These are phyloP conservation scores for Axea sp. DNA, from an alignment of 2,888 invertebrate species.

Conservation along the genomic window DNA sequence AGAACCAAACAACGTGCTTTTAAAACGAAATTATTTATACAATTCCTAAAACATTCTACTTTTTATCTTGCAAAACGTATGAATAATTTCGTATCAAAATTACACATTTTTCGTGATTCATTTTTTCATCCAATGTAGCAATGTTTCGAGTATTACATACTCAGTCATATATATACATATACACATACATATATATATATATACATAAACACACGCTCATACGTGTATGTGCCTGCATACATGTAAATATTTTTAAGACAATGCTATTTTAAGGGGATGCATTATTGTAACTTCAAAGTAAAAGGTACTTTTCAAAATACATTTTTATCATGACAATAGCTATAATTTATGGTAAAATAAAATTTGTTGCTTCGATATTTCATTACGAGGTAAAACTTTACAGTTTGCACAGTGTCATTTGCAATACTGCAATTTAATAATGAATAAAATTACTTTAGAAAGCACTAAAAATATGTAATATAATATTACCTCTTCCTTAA, in stretches of 20 bases:
- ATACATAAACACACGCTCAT: constrained; percentile 5
- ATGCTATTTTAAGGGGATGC: no score
- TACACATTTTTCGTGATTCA: neutral
- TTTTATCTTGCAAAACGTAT: constrained; percentile 4
- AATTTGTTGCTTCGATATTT: no score
- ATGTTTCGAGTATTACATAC: constrained; percentile 14
- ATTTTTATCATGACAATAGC: no score
- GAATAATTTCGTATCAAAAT: constrained; percentile 14
- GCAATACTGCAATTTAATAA: no score
- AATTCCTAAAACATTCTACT: constrained; percentile 10
- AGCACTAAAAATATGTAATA: no score
- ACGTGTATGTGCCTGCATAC: neutral
- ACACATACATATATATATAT: constrained; percentile 8
- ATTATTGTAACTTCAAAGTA: no score
- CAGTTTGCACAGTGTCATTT: no score
- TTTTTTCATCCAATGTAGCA: constrained; percentile 9
- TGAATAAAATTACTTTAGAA: no score
- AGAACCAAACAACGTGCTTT: neutral
- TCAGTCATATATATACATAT: constrained; percentile 14
- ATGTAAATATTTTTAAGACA: constrained; percentile 17
- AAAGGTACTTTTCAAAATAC: no score
- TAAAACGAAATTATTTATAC: constrained; percentile 15
- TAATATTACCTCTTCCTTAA: no score
- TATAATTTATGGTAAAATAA: no score
- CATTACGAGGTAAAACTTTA: no score